A percentile compares a stretch with the other conserved stretches of the same genome.
Conservation (phyloP, 2,113 vertebrate species). For the Arenaria interpres region DNA sequence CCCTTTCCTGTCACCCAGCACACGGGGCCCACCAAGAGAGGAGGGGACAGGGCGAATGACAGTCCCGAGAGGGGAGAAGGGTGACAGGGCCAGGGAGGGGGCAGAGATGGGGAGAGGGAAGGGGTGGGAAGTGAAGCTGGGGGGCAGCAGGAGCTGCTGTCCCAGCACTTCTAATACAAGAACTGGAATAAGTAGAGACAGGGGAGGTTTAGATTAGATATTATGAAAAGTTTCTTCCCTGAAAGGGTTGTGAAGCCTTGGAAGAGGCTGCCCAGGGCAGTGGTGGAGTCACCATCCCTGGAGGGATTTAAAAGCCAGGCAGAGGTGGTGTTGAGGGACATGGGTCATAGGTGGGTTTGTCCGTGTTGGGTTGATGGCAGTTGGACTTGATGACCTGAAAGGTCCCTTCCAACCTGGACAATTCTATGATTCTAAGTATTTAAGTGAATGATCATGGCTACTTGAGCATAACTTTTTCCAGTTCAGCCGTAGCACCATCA, state of each 20-base stretch:
- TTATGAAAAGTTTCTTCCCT: no score
- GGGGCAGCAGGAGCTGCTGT: slow-evolving; percentile 62
- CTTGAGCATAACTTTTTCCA: not conserved
- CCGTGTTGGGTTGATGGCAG: no score
- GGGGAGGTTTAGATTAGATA: no score
- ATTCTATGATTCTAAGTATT: not conserved
- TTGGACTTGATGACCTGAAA: no score
- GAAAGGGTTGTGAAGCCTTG: no score
- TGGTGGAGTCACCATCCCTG: no score
- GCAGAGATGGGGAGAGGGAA: slow-evolving; percentile 26
- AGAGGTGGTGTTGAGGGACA: no score
- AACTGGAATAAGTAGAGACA: not conserved
- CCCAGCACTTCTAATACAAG: not conserved
- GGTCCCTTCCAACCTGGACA: no score
- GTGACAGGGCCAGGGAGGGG: not conserved
- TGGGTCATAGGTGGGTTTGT: no score
- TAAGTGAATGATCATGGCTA: not conserved
- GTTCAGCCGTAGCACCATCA: not conserved
- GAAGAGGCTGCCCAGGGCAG: no score
- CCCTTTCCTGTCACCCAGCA: slow-evolving; percentile 78
- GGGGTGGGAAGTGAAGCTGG: slow-evolving; percentile 20
- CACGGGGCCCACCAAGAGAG: slow-evolving; percentile 5
- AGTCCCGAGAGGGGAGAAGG: slow-evolving; percentile 52
- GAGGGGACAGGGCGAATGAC: slow-evolving; percentile 68
- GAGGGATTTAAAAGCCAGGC: no score